Percentiles rank a stretch among this genome's conserved stretches.
phyloP scores from a whole-genome alignment of 2,888 invertebrate genomes.

The Acanthoscelides obtectus region DNA sequence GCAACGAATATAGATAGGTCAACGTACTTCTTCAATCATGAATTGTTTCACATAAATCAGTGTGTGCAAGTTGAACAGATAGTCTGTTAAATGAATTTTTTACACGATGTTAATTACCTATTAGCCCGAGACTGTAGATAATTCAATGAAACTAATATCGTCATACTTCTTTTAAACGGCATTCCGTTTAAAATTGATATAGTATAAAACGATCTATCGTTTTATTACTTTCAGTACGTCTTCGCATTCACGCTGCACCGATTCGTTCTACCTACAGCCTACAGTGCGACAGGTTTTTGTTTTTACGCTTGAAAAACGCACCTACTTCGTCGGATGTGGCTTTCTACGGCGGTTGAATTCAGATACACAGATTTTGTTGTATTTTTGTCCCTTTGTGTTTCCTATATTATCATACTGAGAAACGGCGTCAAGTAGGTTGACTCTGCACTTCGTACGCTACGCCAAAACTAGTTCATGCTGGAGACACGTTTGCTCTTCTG shows the following conservation, averaged over 20 bases:
- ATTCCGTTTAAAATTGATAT: not conserved
- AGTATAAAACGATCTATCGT: not conserved
- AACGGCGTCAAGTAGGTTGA: too few species aligned
- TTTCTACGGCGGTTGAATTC: not conserved
- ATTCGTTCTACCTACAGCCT: not conserved
- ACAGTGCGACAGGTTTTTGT: not conserved
- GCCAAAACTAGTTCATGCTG: too few species aligned
- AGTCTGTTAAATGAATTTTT: not conserved
- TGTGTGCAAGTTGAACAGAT: not conserved
- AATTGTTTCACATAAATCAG: too few species aligned
- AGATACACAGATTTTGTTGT: not conserved
- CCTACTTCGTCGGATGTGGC: not conserved
- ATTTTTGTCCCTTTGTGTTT: not conserved
- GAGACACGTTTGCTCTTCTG: too few species aligned
- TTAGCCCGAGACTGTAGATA: not conserved
- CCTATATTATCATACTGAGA: not conserved
- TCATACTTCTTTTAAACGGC: not conserved
- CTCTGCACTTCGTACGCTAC: too few species aligned
- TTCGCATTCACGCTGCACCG: not conserved
- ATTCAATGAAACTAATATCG: not conserved
- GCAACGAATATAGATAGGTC: not conserved
- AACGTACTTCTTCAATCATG: not conserved
- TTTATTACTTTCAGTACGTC: not conserved
- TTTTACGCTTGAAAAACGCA: not conserved
- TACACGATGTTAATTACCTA: not conserved